Evolutionary conservation across 1,140 invertebrate genomes (phyloP).

Genomic region (Heliconius nattereri): DNA sequence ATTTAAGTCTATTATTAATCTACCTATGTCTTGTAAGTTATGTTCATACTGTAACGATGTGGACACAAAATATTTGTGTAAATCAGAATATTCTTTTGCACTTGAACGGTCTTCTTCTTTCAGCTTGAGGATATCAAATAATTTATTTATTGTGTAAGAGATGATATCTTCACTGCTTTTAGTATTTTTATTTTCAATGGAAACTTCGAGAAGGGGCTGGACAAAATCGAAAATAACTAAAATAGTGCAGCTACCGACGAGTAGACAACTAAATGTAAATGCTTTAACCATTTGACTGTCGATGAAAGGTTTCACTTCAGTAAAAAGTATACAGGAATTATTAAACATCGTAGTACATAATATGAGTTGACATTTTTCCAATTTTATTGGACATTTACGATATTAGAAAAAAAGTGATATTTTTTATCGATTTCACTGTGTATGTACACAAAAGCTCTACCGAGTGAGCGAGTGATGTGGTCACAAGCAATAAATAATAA

Average conservation of each 20-base stretch:
- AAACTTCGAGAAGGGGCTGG: constrained; percentile 26
- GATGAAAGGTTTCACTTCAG: neutral
- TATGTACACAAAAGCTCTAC: neutral
- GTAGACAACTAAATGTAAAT: neutral
- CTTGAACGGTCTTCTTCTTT: constrained; percentile 38
- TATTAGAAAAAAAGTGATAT: neutral
- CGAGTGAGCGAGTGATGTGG: no score
- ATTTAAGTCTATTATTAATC: constrained; percentile 48
- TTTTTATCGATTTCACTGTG: neutral
- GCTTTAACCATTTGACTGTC: neutral
- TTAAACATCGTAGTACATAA: neutral
- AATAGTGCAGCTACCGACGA: constrained; percentile 12
- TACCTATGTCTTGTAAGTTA: constrained; percentile 51
- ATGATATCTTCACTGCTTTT: constrained; percentile 33
- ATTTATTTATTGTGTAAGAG: constrained; percentile 43
- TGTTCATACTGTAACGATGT: constrained; percentile 49
- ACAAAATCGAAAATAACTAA: constrained; percentile 9
- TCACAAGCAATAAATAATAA: no score
- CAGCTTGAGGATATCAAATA: constrained; percentile 51
- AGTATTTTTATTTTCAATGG: constrained; percentile 22
- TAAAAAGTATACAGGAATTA: neutral
- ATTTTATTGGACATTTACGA: neutral
- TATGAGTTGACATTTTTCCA: neutral
- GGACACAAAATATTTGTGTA: constrained; percentile 56
- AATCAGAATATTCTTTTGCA: constrained; percentile 46